Base-by-base conservation (phyloP, 2,113 vertebrate species). In the Saguinus midas region DNA sequence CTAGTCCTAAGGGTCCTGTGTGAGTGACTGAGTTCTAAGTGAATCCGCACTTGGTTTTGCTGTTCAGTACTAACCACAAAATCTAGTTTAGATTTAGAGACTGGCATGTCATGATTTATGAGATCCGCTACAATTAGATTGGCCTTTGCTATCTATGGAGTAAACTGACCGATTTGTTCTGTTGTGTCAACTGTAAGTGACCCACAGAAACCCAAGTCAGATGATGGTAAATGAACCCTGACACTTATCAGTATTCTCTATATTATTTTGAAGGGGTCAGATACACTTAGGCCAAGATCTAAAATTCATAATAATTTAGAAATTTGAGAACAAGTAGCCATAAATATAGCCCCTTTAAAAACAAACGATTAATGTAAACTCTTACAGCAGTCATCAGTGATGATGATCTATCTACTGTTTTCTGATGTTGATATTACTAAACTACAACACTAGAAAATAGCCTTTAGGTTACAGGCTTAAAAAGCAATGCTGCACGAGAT, bases 11-110 rank as follows among this genome's bases (percentile, higher is more conserved):
- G 43, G 50, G 37, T 35, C 58, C 43, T 37, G 45, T 23, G 17
- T 82, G 70, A 95, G 48, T 90, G 48, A 80, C 32, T 94, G 8
- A 75, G 79, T 75, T 92, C 91, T 81, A 93, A 68, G 37, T 82
- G 58, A 81, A 94, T 40, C 50, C 16, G 14, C 11, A 85, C 37
- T 57, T 85, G 72, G 70, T 55, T 80, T 66, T 43, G 52, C 29
- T 78, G 68, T 90, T 50, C 72, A 81, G 29, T 45, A 61, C 37
- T n/a, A 32, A 80, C 81, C 64, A 96, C 17, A 87, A 37, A 84
- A 85, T 81, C 43, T 78, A 66, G 32, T 64, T 96, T 80, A 92
- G 43, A 76, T 55, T 82, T 68, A 84, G 87, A 89, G 29, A 82
- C 0, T 52, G 55, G 50, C 64, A 87, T 89, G 45, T 76, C 80